phyloP scores from a whole-genome alignment of 2,888 invertebrate species.

The Parnassius mnemosyne region DNA sequence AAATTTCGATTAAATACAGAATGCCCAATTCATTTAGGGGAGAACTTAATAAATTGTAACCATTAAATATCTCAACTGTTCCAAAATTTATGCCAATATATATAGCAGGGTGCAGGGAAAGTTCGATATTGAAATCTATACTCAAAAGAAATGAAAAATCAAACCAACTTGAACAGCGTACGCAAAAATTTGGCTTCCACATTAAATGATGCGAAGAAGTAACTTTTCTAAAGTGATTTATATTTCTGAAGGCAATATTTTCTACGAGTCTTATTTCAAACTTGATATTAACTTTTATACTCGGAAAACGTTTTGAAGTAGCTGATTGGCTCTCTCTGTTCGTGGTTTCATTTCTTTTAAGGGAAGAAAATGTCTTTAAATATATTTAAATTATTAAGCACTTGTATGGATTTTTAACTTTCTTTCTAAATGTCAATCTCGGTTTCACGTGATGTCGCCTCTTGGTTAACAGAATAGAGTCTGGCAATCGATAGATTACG shows the following conservation, averaged over 20 bases:
- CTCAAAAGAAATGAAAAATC: conserved; percentile 62
- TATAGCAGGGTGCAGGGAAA: conserved; percentile 57
- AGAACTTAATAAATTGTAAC: neutral
- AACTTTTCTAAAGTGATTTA: conserved; percentile 66
- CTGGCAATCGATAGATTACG: too few species aligned
- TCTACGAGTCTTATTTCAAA: conserved; percentile 27
- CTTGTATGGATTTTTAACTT: too few species aligned
- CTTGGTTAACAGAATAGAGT: too few species aligned
- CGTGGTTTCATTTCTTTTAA: neutral
- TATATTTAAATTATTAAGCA: too few species aligned
- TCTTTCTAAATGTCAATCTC: too few species aligned
- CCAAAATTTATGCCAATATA: conserved; percentile 21
- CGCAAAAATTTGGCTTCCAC: conserved; percentile 68
- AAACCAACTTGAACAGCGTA: conserved; percentile 69
- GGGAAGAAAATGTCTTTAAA: neutral
- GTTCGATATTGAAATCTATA: conserved; percentile 75
- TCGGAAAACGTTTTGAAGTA: conserved; percentile 50
- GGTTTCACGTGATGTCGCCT: too few species aligned
- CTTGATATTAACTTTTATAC: conserved; percentile 24
- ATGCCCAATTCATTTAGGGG: too few species aligned
- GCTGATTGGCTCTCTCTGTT: conserved; percentile 48
- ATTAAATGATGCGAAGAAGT: conserved; percentile 60
- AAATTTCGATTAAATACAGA: too few species aligned
- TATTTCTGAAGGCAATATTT: conserved; percentile 69
- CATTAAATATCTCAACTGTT: conserved; percentile 2